These are phyloP conservation scores for Piaya cayana DNA, from an alignment of 2,113 vertebrate species.

Conservation along the genomic window DNA sequence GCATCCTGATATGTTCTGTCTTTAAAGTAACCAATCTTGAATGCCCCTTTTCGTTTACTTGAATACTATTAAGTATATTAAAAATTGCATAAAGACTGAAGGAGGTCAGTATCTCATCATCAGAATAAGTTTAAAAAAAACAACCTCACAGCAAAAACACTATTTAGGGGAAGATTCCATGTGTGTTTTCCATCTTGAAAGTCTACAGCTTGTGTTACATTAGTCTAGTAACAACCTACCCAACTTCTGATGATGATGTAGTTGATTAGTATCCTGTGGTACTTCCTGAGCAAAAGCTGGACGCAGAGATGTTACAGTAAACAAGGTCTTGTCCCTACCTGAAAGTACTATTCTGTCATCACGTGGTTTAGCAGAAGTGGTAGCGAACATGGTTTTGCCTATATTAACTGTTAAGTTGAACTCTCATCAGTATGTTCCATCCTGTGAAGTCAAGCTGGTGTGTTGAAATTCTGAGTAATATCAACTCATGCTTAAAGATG, in stretches of 20 bases:
- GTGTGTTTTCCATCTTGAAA: background rate
- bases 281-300: background rate
- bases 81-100: background rate
- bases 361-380: background rate
- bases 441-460: background rate
- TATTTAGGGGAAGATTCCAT: background rate
- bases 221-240: background rate
- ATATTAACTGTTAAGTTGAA: background rate
- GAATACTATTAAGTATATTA: background rate
- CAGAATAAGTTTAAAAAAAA: background rate
- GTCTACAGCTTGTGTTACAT: background rate
- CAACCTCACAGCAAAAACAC: background rate
- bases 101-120: background rate
- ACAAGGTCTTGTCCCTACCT: background rate
- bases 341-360: background rate
- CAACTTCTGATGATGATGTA: background rate
- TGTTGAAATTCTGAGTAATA: background rate
- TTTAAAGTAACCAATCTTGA: background rate
- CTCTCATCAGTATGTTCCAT: background rate
- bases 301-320: background rate
- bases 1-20: background rate
- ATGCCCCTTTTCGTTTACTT: background rate
- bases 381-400: background rate
- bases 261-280: background rate
- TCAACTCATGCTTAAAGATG: background rate